Base-by-base conservation (phyloP, 2,797 vertebrate genomes). In the Cossypha dichroa region DNA sequence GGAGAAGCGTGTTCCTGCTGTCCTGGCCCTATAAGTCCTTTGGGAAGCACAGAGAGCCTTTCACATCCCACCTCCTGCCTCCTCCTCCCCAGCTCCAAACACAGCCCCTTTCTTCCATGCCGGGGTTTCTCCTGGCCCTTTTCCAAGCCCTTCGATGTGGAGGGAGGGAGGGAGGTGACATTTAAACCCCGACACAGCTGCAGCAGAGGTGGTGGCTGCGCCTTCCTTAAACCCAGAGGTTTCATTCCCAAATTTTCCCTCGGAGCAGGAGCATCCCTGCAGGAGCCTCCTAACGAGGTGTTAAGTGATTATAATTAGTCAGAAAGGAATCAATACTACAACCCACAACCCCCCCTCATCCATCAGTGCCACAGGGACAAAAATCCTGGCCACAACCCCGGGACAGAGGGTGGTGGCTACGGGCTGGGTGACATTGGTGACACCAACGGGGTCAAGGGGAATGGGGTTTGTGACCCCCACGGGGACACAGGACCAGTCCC, bases 381-480 rank as follows among this genome's bases (percentile, higher is more conserved):
- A 51, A 13, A 14, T 13, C 29, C 29, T 1, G 4, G 15, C 4
- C 28, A 10, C 34, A 4, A 9, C 0, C 3, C n/a, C 23, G 3
- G 1, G 59, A 13, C 8, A 1, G 19, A 10, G 17, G 34, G 43
- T 3, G 40, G 46, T 59, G 46, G 25, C 46, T 73, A 29, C 1
- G 2, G 52, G 46, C 51, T 12, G 22, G 29, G 74, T 15, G 60
- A 66, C 46, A 48, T 15, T 48, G 46, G 46, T 48, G 46, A 48
- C 52, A 21, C 5, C 4, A 19, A 9, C 0, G 20, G 59, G 31
- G 33, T 3, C 0, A 0, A 45, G 41, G 41, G 7, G 5, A 58
- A 15, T 0, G 15, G 43, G 51, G n/a, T 4, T 12, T 11, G 58
- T 22, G 51, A 17, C 55, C 16, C 13, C 40, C 25, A 1, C 1